Evolutionary conservation across 2,797 vertebrate genomes (phyloP), one percentile per base, ranked within the genome.

Genomic region (Gila robusta): DNA sequence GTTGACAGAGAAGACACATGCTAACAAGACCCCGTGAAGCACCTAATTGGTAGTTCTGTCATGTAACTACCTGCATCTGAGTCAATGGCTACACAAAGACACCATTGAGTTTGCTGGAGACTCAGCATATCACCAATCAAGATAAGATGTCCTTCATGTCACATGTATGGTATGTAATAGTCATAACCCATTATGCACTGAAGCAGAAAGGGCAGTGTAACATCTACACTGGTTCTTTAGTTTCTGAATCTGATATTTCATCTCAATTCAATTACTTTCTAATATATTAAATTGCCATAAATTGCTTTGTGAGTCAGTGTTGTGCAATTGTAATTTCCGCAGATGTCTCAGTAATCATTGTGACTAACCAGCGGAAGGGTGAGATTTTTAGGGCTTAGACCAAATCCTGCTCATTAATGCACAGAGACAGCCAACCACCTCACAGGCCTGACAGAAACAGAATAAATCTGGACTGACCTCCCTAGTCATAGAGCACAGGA

Each of bases 1-100:
- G 21, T 28, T 28, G 77, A 85, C 28, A 49, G 67, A 56, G 62
- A 21, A 72, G 54, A 85, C 77, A 64, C 54, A 73, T 82, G 79
- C 74, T 89, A 89, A 87, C 89, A 87, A 91, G 84, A 70, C 79
- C 78, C 64, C 86, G 81, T 88, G 69, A 89, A 85, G 86, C 83
- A 80, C 64, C 80, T 91, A 90, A 91, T 90, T 91, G 88, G 86
- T 86, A 86, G 86, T 83, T 88, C 86, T 85, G 86, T 47, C 76
- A 62, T 85, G 85, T 86, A 87, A 78, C 73, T 89, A 83, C 81
- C 86, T 89, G 62, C 39, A 44, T 54, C 32, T 23, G 66, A 85
- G 74, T 84, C 74, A 70, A 56, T 4, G 74, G 64, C 64, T 59
- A 47, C 14, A 77, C 66, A 85, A 71, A 47, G n/a, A 32, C 28